Conservation (phyloP, 2,797 vertebrate genomes). For the Rhabdomys pumilio region DNA sequence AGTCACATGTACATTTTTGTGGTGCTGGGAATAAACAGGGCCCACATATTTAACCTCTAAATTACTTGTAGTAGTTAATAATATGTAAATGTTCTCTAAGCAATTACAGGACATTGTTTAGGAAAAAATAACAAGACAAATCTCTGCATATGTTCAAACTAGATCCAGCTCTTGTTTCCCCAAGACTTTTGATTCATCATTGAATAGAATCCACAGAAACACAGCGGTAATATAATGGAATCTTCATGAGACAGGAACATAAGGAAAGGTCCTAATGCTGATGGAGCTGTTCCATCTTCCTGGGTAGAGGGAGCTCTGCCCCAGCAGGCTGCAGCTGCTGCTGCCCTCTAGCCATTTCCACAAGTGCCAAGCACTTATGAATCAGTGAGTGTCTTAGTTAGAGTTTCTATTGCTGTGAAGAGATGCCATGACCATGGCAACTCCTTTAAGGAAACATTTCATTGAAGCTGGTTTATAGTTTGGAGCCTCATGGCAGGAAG, state of each 20-base stretch:
- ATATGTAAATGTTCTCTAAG: background rate
- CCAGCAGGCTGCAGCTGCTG: background rate
- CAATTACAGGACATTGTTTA: background rate
- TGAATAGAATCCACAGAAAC: background rate
- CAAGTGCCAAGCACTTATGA: background rate
- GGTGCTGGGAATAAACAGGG: background rate
- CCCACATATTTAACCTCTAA: background rate
- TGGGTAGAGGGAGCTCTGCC: background rate
- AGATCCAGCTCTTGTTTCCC: background rate
- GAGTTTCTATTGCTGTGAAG: background rate
- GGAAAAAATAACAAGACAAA: conserved; percentile 1
- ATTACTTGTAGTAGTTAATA: background rate
- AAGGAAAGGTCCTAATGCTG: background rate
- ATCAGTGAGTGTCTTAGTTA: background rate
- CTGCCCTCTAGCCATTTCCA: background rate
- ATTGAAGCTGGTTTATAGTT: background rate
- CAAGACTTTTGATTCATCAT: background rate
- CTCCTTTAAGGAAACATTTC: background rate
- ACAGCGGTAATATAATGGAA: background rate
- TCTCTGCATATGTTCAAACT: background rate
- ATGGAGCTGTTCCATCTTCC: background rate
- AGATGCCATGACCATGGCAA: background rate
- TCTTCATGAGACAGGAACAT: background rate
- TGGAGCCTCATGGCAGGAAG: background rate
- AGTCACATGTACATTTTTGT: background rate